Evolutionary conservation across 2,888 invertebrate genomes (phyloP).

Genomic region (Ichneumon xanthorius): DNA sequence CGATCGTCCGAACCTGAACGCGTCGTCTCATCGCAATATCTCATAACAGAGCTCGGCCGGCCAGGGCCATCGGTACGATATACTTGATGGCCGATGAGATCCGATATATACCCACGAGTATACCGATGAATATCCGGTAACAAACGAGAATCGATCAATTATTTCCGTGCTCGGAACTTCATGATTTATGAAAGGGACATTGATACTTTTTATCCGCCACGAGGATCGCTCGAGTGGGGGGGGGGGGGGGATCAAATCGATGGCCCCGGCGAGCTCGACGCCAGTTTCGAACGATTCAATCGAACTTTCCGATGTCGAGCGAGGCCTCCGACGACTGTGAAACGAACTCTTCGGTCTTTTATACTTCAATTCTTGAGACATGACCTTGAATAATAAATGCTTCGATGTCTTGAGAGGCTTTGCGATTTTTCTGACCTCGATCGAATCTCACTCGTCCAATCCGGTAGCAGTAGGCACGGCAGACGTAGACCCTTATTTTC

Average conservation of each 20-base stretch:
- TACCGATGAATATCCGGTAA: conserved; percentile 54
- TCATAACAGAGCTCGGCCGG: conserved; percentile 63
- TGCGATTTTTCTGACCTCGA: conserved; percentile 44
- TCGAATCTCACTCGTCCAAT: conserved; percentile 31
- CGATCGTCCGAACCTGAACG: conserved; percentile 32
- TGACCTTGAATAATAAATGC: conserved; percentile 15
- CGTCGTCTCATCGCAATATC: conserved; percentile 63
- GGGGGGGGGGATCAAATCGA: not conserved
- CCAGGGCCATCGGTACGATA: conserved; percentile 40
- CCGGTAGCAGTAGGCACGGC: not conserved
- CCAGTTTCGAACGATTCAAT: conserved; percentile 34
- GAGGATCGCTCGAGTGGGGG: conserved; percentile 16
- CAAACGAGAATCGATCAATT: conserved; percentile 60
- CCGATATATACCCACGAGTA: conserved; percentile 23
- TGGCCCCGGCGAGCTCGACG: not conserved
- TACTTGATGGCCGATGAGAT: conserved; percentile 25
- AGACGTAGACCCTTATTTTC: conserved; percentile 18
- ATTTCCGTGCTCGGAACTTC: conserved; percentile 28
- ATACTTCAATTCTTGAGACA: not conserved
- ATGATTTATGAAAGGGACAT: conserved; percentile 56
- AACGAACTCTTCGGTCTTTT: not conserved
- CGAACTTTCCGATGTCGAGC: conserved; percentile 13
- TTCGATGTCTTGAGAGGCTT: not conserved
- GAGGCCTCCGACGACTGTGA: conserved; percentile 6
- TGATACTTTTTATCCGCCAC: conserved; percentile 53